Base-by-base conservation (phyloP, 1,140 invertebrate species). In the Pseudomyrmex cubaensis region DNA sequence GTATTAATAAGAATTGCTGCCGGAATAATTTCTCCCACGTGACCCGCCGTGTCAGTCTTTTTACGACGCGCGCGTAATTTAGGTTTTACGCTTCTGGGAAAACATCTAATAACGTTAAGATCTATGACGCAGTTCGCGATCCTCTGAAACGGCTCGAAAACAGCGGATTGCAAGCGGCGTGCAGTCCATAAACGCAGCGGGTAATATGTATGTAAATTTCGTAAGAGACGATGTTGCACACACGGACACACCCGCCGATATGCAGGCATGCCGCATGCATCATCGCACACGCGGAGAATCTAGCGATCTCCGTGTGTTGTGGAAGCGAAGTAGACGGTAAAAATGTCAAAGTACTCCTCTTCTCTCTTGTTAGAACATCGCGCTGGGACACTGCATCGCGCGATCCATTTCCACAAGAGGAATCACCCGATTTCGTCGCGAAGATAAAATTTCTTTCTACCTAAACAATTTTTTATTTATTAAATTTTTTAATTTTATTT, bases 191-290 rank as follows among this genome's bases (percentile, higher is more conserved):
- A 61, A 64, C 76, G 76, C 54, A 80, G 66, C 61, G 70, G 35
- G 22, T 72, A 61, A 80, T 17, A 46, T 66, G 44, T 80, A 80
- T 80, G 66, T 61, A 72, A 70, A 80, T 80, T 80, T 70, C 52
- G 17, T 78, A 70, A 59, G 64, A 54, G 52, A 54, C 54, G 44
- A 66, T 13, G 15, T 13, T 78, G 12, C 52, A 35, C 20, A 13
- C 25, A 44, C 48, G 7, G 3, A 9, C 8, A 20, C 1, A 12
- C 17, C 1, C 48, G 17, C 50, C 15, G 25, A 15, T 5, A 56
- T 12, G 22, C 13, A n/a, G 5, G 17, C 35, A 50, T 12, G 57
- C 57, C 57, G 57, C 48, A 35, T 44, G 10, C 62, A 7, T 64
- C 13, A 64, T 7, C 35, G 35, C 35, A 35, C 35, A 35, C 35